Percentiles rank a stretch among this genome's conserved stretches.
Evolutionary conservation across 2,888 invertebrate species (phyloP).

Genomic region (Bimastos eiseni): DNA sequence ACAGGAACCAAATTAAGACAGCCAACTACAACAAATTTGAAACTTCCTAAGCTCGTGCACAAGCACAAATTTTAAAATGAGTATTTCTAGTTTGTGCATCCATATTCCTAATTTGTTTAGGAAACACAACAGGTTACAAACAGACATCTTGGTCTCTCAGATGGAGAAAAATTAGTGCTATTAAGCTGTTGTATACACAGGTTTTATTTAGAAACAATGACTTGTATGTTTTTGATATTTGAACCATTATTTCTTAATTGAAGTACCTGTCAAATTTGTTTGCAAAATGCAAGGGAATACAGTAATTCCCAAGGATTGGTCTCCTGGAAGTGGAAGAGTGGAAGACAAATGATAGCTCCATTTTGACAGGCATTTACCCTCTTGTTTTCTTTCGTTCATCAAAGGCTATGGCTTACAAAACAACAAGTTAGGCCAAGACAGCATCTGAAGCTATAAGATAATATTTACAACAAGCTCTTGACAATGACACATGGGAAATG

Average conservation of each 20-base stretch:
- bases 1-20: not conserved
- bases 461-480: conserved; percentile 25
- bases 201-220: not conserved
- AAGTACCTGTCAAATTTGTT: not conserved
- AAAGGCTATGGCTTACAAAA: conserved; percentile 19
- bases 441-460: conserved; percentile 22
- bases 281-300: not conserved
- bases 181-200: not conserved
- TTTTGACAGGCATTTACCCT: not conserved
- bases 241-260: too few species aligned
- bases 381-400: not conserved
- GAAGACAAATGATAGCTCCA: not conserved
- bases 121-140: not conserved
- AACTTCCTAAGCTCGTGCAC: not conserved
- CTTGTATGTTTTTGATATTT: not conserved
- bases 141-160: not conserved
- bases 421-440: not conserved
- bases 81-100: too few species aligned
- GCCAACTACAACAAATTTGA: not conserved
- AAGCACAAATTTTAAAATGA: not conserved
- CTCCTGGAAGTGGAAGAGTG: not conserved
- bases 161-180: not conserved
- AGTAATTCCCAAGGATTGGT: not conserved
- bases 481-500: not conserved
- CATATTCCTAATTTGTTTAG: not conserved